phyloP scores from a whole-genome alignment of 2,797 vertebrate genomes.

The Phoeniculus purpureus region DNA sequence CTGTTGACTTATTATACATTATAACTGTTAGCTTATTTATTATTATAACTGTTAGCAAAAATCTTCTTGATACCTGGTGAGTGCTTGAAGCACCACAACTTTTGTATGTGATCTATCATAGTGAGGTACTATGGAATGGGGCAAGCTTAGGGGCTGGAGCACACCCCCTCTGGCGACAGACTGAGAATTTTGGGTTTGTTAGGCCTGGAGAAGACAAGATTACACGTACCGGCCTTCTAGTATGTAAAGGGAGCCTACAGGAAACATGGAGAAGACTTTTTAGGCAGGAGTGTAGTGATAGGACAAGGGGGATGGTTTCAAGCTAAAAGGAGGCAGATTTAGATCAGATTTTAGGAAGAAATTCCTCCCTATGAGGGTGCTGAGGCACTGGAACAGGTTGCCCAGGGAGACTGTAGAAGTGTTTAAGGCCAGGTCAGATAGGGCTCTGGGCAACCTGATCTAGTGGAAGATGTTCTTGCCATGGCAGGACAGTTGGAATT shows the following conservation, averaged over 20 bases:
- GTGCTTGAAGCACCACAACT: background rate
- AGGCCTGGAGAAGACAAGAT: no score
- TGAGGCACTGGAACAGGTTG: background rate
- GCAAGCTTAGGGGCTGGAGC: background rate
- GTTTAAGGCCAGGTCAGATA: no score
- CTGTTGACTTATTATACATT: background rate
- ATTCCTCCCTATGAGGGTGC: background rate
- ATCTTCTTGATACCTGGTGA: background rate
- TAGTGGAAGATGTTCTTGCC: no score
- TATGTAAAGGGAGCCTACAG: background rate
- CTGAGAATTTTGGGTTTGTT: no score
- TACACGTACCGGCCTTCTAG: no score
- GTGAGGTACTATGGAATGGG: background rate
- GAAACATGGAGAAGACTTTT: background rate
- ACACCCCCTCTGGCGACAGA: background rate
- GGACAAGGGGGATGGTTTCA: background rate
- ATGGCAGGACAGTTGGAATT: no score
- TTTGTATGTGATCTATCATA: background rate
- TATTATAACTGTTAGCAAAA: background rate
- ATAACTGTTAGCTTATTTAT: no score
- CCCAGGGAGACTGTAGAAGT: background rate
- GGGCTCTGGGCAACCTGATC: no score
- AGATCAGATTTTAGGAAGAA: no score
- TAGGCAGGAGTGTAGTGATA: background rate
- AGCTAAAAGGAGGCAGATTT: no score